A percentile compares a stretch with the other conserved stretches of the same genome.
Evolutionary conservation across 2,888 invertebrate species (phyloP).

Genomic region (Amphipoea lucens): DNA sequence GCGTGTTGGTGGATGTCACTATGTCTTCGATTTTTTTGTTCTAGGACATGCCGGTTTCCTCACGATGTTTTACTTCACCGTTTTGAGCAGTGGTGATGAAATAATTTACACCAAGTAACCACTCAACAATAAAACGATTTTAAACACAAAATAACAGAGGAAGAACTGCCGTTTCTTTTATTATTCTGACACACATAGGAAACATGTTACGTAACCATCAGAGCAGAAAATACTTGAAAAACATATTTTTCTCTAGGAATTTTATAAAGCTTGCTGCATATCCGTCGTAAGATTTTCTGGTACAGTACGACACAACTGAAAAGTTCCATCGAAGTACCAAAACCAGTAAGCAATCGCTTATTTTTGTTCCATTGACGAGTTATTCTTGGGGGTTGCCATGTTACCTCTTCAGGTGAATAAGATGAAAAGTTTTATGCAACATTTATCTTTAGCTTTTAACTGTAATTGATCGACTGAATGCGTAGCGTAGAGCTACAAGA

Average conservation of each 20-base stretch:
- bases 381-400: not conserved
- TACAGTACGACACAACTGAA: not conserved
- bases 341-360: not conserved
- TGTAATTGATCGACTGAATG: not conserved
- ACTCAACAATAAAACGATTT: conserved; percentile 11
- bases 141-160: conserved; percentile 8
- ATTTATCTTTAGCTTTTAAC: not conserved
- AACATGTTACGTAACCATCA: conserved; percentile 7
- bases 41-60: not conserved
- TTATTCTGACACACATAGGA: conserved; percentile 28
- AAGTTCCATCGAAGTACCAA: not conserved
- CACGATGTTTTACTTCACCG: not conserved
- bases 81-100: not conserved
- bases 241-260: conserved; percentile 52
- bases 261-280: conserved; percentile 24
- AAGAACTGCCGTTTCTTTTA: conserved; percentile 12
- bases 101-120: not conserved
- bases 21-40: not conserved
- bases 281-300: conserved; percentile 15
- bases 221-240: conserved; percentile 41
- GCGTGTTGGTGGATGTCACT: too few relatives aligned
- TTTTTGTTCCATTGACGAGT: not conserved
- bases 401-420: not conserved
- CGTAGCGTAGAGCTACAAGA: not conserved
- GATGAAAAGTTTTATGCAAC: not conserved